These are phyloP conservation scores for Leistus spinibarbis DNA, from an alignment of 2,888 invertebrate genomes.

Conservation along the genomic window DNA sequence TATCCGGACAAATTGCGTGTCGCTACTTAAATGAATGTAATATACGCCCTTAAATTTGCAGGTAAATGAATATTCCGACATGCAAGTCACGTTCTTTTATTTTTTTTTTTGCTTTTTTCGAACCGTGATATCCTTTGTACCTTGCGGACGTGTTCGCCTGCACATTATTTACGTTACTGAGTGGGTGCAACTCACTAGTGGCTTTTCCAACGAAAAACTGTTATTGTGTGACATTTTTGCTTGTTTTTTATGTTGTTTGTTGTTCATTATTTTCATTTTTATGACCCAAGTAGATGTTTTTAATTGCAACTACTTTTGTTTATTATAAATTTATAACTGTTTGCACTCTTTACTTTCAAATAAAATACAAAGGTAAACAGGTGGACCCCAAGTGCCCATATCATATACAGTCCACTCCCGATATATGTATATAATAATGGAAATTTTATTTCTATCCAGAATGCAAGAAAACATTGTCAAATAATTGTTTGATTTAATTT, in stretches of 20 bases:
- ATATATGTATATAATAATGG: no score
- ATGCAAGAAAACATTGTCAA: no score
- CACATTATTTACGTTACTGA: neutral
- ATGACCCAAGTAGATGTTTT: no score
- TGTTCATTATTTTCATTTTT: neutral
- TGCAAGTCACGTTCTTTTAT: conserved; percentile 11
- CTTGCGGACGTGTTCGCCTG: neutral
- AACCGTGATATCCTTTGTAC: neutral
- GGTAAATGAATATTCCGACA: conserved; percentile 4
- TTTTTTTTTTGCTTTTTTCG: neutral
- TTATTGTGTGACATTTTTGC: neutral
- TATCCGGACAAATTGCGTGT: neutral
- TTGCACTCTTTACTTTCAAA: no score
- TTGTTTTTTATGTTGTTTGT: neutral
- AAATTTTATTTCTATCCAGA: no score
- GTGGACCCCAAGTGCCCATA: no score
- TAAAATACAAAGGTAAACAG: no score
- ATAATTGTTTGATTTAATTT: no score
- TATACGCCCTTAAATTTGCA: conserved; percentile 4
- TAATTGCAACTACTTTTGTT: no score
- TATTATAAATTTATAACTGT: no score
- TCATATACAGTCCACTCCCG: no score
- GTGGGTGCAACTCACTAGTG: no score
- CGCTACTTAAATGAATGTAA: conserved; percentile 4
- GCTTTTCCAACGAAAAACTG: neutral